Evolutionary conservation across 2,113 vertebrate genomes (phyloP).

Genomic region (Brachypodius melanocephalos): DNA sequence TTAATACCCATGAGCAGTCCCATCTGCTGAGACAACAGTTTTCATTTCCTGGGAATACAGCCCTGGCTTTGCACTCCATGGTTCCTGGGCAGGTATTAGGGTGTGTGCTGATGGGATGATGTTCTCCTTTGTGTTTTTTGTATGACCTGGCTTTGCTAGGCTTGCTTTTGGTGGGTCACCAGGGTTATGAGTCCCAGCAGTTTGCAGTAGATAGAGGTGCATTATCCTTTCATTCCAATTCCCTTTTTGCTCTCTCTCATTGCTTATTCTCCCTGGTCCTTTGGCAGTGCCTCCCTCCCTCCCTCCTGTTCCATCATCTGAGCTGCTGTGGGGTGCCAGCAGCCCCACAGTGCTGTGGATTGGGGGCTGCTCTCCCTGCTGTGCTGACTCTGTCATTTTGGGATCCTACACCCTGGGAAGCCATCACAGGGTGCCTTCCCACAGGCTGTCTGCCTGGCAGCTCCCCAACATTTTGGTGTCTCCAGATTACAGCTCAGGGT

Average conservation of each 20-base stretch:
- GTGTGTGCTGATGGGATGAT: background rate
- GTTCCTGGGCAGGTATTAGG: rapidly evolving
- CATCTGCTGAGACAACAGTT: background rate
- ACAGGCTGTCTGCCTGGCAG: background rate
- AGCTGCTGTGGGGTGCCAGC: background rate
- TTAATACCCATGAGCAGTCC: background rate
- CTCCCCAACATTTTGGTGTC: background rate
- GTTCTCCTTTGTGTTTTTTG: background rate
- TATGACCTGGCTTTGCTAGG: background rate
- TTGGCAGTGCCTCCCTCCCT: background rate
- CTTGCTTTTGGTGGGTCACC: background rate
- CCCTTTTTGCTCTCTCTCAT: background rate
- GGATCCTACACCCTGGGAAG: background rate
- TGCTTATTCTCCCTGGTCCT: background rate
- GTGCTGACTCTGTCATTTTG: background rate
- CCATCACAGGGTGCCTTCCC: background rate
- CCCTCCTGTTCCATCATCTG: background rate
- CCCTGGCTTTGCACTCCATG: background rate
- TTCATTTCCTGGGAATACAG: background rate
- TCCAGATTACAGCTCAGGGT: background rate
- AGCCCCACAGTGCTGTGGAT: rapidly evolving
- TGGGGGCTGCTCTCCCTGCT: background rate
- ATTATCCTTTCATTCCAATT: background rate
- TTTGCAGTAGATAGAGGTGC: background rate
- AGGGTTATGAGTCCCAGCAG: background rate